Conservation (phyloP, 2,797 vertebrate species). For the Falco rusticolus region DNA sequence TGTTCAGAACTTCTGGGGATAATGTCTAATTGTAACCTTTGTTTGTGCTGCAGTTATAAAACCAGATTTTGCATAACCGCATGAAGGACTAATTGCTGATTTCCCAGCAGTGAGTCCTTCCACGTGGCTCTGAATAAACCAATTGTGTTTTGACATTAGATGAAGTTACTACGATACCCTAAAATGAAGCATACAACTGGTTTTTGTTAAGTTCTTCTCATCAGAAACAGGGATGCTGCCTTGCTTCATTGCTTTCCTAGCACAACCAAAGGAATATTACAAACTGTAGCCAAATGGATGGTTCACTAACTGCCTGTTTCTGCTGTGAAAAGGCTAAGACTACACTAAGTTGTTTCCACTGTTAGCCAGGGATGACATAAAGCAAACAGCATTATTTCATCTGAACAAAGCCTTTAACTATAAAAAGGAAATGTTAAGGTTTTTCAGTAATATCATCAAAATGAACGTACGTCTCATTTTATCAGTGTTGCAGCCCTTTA, state of each 20-base stretch:
- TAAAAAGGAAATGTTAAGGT: neutral
- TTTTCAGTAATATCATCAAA: neutral
- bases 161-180: neutral
- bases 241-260: neutral
- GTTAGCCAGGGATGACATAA: neutral
- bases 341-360: neutral
- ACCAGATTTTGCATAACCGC: neutral
- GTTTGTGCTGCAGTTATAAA: neutral
- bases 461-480: neutral
- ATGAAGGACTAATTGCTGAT: neutral
- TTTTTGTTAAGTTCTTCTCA: neutral
- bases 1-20: neutral
- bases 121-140: neutral
- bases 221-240: neutral
- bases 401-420: neutral
- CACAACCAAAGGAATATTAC: neutral
- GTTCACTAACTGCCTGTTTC: neutral
- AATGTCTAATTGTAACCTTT: neutral
- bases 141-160: neutral
- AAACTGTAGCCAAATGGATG: neutral
- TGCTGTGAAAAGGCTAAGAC: neutral
- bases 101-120: neutral
- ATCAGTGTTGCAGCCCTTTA: neutral
- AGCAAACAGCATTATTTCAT: neutral
- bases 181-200: neutral